phyloP scores from a whole-genome alignment of 2,888 invertebrate species.

The Synanthedon andrenaeformis region DNA sequence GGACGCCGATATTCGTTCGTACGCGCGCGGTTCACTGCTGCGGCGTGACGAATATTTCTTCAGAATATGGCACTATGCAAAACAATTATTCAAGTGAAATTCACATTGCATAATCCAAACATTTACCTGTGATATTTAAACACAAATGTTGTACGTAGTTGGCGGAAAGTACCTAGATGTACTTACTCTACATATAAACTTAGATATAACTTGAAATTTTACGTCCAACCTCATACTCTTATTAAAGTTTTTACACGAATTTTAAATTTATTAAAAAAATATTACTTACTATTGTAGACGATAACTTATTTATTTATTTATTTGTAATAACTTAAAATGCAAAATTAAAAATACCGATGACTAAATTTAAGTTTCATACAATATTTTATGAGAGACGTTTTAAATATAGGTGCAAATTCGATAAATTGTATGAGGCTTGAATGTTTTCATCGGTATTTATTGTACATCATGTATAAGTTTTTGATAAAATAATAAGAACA shows the following conservation, averaged over 20 bases:
- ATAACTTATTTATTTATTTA: conserved; percentile 48
- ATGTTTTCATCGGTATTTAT: conserved; percentile 20
- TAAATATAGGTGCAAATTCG: conserved; percentile 63
- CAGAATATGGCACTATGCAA: conserved; percentile 90
- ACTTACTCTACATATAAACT: conserved; percentile 6
- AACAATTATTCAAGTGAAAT: conserved; percentile 82
- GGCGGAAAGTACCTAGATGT: conserved; percentile 27
- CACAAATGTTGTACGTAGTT: conserved; percentile 37
- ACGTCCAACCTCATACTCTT: conserved; percentile 23
- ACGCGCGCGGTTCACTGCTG: conserved; percentile 86
- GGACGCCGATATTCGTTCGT: conserved; percentile 92
- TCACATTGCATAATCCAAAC: conserved; percentile 34
- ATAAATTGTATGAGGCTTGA: conserved; percentile 50
- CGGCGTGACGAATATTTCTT: conserved; percentile 95
- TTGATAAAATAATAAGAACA: conserved; percentile 12
- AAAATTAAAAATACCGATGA: conserved; percentile 18
- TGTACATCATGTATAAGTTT: conserved; percentile 10
- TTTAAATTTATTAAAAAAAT: conserved; percentile 22
- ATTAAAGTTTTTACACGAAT: conserved; percentile 35
- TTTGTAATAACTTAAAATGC: conserved; percentile 16
- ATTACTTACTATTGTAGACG: conserved; percentile 33
- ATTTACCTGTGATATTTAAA: conserved; percentile 60
- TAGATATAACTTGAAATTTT: conserved; percentile 15
- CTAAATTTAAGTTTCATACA: conserved; percentile 38
- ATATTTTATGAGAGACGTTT: conserved; percentile 51